Percentiles rank a stretch among this genome's conserved stretches.
Conservation (phyloP, 2,113 vertebrate species). For the Pterophyllum scalare region DNA sequence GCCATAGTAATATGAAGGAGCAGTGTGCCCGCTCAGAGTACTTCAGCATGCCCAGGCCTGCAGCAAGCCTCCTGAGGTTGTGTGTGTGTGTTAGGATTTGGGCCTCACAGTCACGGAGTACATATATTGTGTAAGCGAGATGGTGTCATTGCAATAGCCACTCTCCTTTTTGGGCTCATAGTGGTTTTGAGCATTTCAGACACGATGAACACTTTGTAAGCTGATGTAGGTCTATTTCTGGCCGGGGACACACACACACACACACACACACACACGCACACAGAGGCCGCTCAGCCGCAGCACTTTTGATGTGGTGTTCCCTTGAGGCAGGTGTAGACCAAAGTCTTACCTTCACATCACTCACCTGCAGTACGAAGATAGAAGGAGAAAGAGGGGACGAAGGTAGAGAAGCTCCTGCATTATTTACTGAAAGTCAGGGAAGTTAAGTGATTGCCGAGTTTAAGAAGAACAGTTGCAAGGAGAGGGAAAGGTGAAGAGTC, state of each 20-base stretch:
- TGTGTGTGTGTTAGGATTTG: constrained; percentile 7
- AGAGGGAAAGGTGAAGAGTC: constrained; percentile 55
- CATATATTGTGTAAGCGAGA: constrained; percentile 53
- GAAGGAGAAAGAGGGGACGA: constrained; percentile 56
- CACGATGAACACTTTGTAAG: constrained; percentile 61
- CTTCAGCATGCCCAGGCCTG: constrained; percentile 17
- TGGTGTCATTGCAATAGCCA: constrained; percentile 54
- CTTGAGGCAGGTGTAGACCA: constrained; percentile 61
- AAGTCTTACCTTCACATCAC: constrained; percentile 55
- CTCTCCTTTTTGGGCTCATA: constrained; percentile 38
- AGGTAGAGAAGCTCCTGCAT: constrained; percentile 69
- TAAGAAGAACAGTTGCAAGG: constrained; percentile 54
- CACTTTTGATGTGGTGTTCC: constrained; percentile 56
- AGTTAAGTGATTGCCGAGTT: constrained; percentile 57
- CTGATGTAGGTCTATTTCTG: constrained; percentile 59
- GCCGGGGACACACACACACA: background rate
- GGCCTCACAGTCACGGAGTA: constrained; percentile 10
- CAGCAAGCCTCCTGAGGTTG: background rate
- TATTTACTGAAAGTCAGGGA: constrained; percentile 74
- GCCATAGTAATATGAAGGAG: constrained; percentile 39
- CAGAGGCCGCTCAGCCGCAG: constrained; percentile 20
- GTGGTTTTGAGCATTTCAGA: constrained; percentile 60
- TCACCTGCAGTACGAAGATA: constrained; percentile 69
- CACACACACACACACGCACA: constrained; percentile 6
- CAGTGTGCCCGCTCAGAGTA: constrained; percentile 17